Evolutionary conservation across 2,888 invertebrate genomes (phyloP), one percentile per base, ranked within the genome.

Genomic region (Cactoblastis cactorum): DNA sequence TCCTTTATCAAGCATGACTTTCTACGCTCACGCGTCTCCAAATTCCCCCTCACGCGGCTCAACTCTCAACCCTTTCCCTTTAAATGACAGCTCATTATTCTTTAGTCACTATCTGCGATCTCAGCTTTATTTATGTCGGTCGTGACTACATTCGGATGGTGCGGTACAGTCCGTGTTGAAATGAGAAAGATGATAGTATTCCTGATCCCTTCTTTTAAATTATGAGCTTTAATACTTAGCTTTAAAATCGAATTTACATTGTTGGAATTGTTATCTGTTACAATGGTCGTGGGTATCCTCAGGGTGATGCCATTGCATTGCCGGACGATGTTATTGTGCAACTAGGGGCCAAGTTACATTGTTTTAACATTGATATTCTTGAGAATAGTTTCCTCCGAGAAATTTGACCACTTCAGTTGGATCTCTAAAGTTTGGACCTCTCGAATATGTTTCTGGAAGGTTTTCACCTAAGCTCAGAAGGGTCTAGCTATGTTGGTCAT

Each of bases 41-140:
- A 28, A 28, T 28, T 28, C 28, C 8, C 28, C 28, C 9, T 9
- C 6, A 9, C 5, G n/a, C 11, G 17, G 45, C 57, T 14, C 52
- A 43, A 72, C 60, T 69, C 55, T 67, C 49, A 56, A 61, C 72
- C 59, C 51, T 79, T 63, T 53, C 0, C 2, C 1, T 45, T 19
- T 0, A 15, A 0, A 38, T 55, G 71, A 78, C 50, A 53, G 66
- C 65, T 53, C 33, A 59, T 46, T 65, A 62, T 77, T 18, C 3
- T 18, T 49, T 45, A 55, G 63, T 65, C 46, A 54, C 41, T 41
- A 43, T 63, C 53, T 56, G 61, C 78, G 77, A 82, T 79, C 75
- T 70, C 56, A 69, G 59, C 69, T 74, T 81, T 81, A 86, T 87
- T 87, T 85, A 87, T 83, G 80, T 80, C 73, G 69, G 65, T 87